A percentile compares a stretch with the other conserved stretches of the same genome.
Conservation (phyloP, 2,113 vertebrate genomes). For the Promerops cafer region DNA sequence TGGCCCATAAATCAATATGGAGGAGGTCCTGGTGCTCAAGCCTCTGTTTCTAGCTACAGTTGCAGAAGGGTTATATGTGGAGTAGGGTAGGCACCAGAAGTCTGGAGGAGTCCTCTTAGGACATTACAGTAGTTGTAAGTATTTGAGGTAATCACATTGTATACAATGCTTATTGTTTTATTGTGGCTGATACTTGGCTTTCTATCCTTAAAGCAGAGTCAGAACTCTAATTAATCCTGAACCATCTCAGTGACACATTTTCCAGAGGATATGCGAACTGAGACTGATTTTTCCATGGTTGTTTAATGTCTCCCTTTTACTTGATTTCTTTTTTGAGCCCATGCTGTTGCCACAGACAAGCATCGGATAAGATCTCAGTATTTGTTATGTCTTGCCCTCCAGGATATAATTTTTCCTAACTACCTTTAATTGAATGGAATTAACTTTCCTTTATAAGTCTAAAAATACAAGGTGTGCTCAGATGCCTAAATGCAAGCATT, state of each 20-base stretch:
- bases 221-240: slow-evolving; percentile 2
- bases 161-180: slow-evolving; percentile 15
- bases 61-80: background rate
- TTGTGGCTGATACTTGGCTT: slow-evolving; percentile 11
- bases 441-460: slow-evolving; percentile 1
- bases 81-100: background rate
- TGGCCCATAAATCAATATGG: slow-evolving; percentile 35
- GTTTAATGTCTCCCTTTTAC: background rate
- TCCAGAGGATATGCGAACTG: background rate
- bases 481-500: background rate
- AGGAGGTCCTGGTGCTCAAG: background rate
- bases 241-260: background rate
- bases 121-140: background rate
- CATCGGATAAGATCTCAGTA: slow-evolving; percentile 12
- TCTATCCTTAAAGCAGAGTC: background rate
- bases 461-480: background rate
- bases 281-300: background rate
- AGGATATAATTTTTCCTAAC: slow-evolving; percentile 31
- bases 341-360: background rate
- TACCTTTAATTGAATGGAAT: slow-evolving; percentile 4
- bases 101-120: background rate
- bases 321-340: background rate
- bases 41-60: background rate
- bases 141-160: background rate
- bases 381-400: slow-evolving; percentile 4